phyloP scores from a whole-genome alignment of 2,888 invertebrate genomes.

The Andrena trimmerana region DNA sequence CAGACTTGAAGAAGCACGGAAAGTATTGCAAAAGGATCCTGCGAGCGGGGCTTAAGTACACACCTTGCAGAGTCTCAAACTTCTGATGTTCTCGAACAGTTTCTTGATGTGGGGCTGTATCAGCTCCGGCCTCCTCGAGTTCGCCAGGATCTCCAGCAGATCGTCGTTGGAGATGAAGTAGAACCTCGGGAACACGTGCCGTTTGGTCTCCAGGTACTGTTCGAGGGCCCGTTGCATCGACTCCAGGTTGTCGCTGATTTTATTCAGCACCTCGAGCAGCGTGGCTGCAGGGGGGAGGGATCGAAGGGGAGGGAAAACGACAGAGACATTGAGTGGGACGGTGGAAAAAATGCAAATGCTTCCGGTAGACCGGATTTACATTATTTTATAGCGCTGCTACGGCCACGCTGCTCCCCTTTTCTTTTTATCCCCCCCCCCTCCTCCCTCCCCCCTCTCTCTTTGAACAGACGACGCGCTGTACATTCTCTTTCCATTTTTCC shows the following conservation, averaged over 20 bases:
- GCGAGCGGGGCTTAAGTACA: background rate
- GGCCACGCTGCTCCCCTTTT: conserved; percentile 33
- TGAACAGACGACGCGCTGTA: conserved; percentile 24
- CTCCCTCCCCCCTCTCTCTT: conserved; percentile 21
- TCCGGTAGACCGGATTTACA: conserved; percentile 67
- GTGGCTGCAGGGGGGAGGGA: conserved; percentile 76
- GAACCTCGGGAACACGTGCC: conserved; percentile 94
- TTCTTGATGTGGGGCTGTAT: conserved; percentile 95
- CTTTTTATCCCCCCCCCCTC: conserved; percentile 7
- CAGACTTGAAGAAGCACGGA: conserved; percentile 45
- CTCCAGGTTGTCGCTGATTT: conserved; percentile 92
- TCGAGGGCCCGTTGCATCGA: conserved; percentile 93
- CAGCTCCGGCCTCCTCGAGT: conserved; percentile 93
- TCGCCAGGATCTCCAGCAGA: conserved; percentile 93
- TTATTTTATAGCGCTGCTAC: conserved; percentile 63
- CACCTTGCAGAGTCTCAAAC: conserved; percentile 90
- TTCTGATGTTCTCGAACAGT: conserved; percentile 94
- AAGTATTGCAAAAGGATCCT: background rate
- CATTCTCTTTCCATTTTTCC: conserved; percentile 26
- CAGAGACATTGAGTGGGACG: conserved; percentile 26
- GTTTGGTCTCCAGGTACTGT: conserved; percentile 94
- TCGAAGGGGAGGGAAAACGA: background rate
- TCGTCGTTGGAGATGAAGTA: conserved; percentile 95
- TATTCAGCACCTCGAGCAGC: conserved; percentile 89
- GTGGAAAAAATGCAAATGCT: conserved; percentile 61